phyloP scores from a whole-genome alignment of 1,140 invertebrate genomes.

The Heliothis virescens region DNA sequence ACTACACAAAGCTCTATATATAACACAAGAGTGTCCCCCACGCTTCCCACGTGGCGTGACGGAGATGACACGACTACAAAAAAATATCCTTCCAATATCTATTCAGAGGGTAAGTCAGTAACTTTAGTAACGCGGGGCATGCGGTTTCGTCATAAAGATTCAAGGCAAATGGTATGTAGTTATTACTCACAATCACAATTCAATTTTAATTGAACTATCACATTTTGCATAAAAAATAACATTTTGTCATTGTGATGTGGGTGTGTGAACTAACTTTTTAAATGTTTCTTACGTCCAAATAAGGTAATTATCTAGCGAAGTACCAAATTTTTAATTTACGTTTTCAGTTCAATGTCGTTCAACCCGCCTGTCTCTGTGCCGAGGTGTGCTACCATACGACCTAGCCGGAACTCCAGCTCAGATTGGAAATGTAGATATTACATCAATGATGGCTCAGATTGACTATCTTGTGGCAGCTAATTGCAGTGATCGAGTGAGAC shows the following conservation, averaged over 20 bases:
- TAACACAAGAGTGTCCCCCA: slow-evolving; percentile 87
- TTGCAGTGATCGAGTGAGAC: slow-evolving; percentile 87
- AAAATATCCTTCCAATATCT: slow-evolving; percentile 77
- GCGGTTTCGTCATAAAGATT: slow-evolving; percentile 49
- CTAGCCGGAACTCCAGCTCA: slow-evolving; percentile 83
- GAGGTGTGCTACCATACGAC: slow-evolving; percentile 88
- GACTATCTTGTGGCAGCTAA: slow-evolving; percentile 87
- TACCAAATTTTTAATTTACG: neutral
- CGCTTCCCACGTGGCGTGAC: slow-evolving; percentile 85
- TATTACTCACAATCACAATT: slow-evolving; percentile 2
- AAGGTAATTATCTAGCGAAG: neutral
- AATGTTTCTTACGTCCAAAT: neutral
- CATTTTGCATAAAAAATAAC: neutral
- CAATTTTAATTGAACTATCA: neutral
- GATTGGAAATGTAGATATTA: slow-evolving; percentile 72
- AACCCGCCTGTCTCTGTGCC: slow-evolving; percentile 83
- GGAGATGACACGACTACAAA: slow-evolving; percentile 76
- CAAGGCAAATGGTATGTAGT: slow-evolving; percentile 45
- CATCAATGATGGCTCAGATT: slow-evolving; percentile 84
- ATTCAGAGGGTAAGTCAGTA: slow-evolving; percentile 75
- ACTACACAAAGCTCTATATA: slow-evolving; percentile 84
- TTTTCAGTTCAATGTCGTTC: slow-evolving; percentile 81
- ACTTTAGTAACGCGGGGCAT: slow-evolving; percentile 58
- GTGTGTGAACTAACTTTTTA: slow-evolving; percentile 10
- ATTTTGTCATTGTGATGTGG: neutral